Conservation (phyloP, 2,888 invertebrate genomes). For the Neuroscelio doddi region DNA sequence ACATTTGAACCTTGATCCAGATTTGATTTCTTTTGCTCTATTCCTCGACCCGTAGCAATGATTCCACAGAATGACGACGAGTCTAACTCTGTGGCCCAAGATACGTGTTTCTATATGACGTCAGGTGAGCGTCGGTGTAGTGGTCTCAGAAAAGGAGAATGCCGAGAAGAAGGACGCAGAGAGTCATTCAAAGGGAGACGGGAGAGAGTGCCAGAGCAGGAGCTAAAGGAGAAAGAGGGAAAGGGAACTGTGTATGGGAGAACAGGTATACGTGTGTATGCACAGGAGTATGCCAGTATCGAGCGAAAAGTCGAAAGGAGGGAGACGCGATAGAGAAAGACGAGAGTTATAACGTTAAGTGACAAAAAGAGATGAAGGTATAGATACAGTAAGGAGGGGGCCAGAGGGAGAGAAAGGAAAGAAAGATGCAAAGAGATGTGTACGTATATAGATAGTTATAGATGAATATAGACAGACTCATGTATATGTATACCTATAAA, state of each 20-base stretch:
- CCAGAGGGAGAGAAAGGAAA: conserved; percentile 3
- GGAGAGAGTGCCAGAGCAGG: conserved; percentile 37
- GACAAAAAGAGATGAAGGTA: conserved; percentile 11
- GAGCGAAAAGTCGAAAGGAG: conserved; percentile 32
- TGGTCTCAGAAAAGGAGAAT: conserved; percentile 49
- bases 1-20: too few relatives aligned
- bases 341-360: conserved; percentile 1
- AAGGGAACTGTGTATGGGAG: conserved; percentile 34
- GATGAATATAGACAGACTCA: not conserved
- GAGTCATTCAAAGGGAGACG: conserved; percentile 29
- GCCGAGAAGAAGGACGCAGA: conserved; percentile 34
- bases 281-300: conserved; percentile 12
- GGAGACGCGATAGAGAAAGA: conserved; percentile 13
- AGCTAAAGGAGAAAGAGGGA: conserved; percentile 41
- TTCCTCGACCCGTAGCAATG: too few relatives aligned
- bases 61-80: too few relatives aligned
- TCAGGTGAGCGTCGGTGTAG: conserved; percentile 60
- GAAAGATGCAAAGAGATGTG: conserved; percentile 3
- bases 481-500: not conserved
- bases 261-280: conserved; percentile 23
- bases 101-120: conserved; percentile 49
- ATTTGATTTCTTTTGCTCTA: too few relatives aligned
- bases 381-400: conserved; percentile 12
- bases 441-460: conserved; percentile 1
- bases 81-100: not conserved